phyloP scores from a whole-genome alignment of 1,140 invertebrate species.

The Drosophila ercepeae region DNA sequence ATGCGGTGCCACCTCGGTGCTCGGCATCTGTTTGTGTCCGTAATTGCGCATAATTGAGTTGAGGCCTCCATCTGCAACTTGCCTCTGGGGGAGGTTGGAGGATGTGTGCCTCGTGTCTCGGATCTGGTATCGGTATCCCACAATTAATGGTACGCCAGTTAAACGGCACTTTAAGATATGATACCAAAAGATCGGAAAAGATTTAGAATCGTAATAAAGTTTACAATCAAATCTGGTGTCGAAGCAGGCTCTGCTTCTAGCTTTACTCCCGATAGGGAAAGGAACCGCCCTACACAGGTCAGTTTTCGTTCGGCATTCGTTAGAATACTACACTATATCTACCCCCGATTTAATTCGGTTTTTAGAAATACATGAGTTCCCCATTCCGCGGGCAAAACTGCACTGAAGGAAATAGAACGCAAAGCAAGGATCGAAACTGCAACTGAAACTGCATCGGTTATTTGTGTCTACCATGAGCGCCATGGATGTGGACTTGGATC shows the following conservation, averaged over 20 bases:
- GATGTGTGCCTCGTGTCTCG: too few species aligned
- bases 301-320: slow-evolving; percentile 16
- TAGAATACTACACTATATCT: slow-evolving; percentile 10
- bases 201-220: too few species aligned
- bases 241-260: not conserved
- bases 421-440: not conserved
- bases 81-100: not conserved
- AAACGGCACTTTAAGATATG: not conserved
- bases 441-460: not conserved
- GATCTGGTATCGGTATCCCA: not conserved
- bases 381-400: not conserved
- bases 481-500: slow-evolving; percentile 5
- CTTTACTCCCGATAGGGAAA: not conserved
- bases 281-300: not conserved
- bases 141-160: not conserved
- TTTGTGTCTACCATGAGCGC: not conserved
- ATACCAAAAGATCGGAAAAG: too few species aligned
- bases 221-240: not conserved
- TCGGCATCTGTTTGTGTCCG: slow-evolving; percentile 66
- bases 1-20: slow-evolving; percentile 1
- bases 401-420: not conserved
- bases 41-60: slow-evolving; percentile 82
- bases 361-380: not conserved
- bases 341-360: not conserved
- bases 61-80: slow-evolving; percentile 16